Conservation (phyloP, 2,797 vertebrate genomes). For the Labroides dimidiatus region DNA sequence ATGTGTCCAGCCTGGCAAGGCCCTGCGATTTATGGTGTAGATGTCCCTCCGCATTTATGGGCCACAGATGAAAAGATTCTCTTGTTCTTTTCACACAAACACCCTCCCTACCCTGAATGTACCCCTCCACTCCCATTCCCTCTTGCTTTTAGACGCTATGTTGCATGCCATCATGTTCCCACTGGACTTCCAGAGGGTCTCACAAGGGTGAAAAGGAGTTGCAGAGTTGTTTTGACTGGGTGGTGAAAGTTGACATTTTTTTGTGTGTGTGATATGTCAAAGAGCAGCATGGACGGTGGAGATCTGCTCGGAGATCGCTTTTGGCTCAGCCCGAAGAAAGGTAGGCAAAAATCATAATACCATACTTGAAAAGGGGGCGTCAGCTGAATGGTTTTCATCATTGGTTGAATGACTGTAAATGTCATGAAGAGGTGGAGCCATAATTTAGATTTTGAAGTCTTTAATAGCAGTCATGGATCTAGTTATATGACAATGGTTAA, state of each 20-base stretch:
- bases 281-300: constrained; percentile 67
- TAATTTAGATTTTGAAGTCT: background rate
- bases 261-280: constrained; percentile 44
- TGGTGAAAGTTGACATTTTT: constrained; percentile 36
- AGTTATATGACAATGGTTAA: constrained; percentile 35
- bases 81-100: constrained; percentile 79
- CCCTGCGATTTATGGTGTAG: constrained; percentile 81
- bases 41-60: constrained; percentile 77
- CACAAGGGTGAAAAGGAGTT: constrained; percentile 52
- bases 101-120: constrained; percentile 66
- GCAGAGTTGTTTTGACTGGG: constrained; percentile 45
- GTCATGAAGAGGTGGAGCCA: constrained; percentile 48
- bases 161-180: constrained; percentile 47
- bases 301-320: constrained; percentile 86
- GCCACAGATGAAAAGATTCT: constrained; percentile 82
- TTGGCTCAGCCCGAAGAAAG: constrained; percentile 86
- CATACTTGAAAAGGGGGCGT: background rate
- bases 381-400: background rate
- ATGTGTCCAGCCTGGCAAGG: constrained; percentile 65
- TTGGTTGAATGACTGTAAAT: constrained; percentile 32
- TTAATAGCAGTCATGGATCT: background rate
- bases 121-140: constrained; percentile 63
- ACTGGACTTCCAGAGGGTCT: constrained; percentile 52
- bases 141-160: constrained; percentile 61
- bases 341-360: constrained; percentile 63